These are phyloP conservation scores for Tragelaphus strepsiceros DNA, from an alignment of 2,113 vertebrate species.

Conservation along the genomic window DNA sequence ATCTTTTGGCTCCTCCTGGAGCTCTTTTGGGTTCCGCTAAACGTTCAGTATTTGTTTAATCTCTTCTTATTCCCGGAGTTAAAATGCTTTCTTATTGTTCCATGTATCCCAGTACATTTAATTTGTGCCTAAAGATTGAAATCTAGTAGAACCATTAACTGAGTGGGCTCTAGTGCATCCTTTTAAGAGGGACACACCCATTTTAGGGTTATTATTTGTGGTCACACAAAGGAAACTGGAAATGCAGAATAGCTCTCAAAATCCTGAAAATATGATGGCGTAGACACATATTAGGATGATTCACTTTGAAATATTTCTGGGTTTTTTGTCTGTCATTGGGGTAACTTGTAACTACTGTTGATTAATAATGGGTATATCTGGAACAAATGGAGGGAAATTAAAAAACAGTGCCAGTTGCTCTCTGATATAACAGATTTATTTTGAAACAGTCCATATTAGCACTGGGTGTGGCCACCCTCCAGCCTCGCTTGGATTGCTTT, in stretches of 20 bases:
- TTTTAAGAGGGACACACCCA: constrained; percentile 82
- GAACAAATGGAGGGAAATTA: constrained; percentile 17
- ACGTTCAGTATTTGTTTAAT: constrained; percentile 33
- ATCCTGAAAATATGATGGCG: constrained; percentile 35
- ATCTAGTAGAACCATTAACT: constrained; percentile 34
- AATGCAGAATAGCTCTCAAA: constrained; percentile 30
- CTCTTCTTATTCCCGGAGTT: constrained; percentile 45
- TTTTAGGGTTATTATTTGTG: constrained; percentile 69
- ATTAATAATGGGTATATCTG: constrained; percentile 27
- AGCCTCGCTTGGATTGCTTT: constrained; percentile 74
- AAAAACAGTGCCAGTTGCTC: constrained; percentile 53
- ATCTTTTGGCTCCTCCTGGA: constrained; percentile 24
- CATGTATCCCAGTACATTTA: background rate
- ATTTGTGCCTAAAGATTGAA: constrained; percentile 29
- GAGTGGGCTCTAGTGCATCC: background rate
- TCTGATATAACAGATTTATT: constrained; percentile 59
- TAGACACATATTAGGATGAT: constrained; percentile 30
- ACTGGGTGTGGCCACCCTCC: constrained; percentile 83
- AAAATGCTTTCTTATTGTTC: constrained; percentile 41
- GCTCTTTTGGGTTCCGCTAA: constrained; percentile 12
- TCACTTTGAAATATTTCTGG: constrained; percentile 34
- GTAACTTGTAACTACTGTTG: constrained; percentile 10
- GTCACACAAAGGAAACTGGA: constrained; percentile 77
- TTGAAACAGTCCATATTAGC: constrained; percentile 60
- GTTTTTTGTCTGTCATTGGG: constrained; percentile 10